Evolutionary conservation across 2,797 vertebrate species (phyloP), one percentile per base, ranked within the genome.

Genomic region (Parauchenoglanis punctatus): DNA sequence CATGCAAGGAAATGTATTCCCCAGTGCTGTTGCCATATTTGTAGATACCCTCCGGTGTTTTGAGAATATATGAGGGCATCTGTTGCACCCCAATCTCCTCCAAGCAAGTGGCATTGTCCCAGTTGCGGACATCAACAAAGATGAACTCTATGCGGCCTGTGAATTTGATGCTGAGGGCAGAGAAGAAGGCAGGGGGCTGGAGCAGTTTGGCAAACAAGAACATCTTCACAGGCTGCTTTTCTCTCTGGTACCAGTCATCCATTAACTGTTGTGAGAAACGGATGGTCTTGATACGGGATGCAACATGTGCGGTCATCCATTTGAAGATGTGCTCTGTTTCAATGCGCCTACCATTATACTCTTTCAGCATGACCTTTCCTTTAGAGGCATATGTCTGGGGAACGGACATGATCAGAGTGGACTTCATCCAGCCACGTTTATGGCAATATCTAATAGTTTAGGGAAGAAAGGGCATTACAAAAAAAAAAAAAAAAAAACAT

Each of bases 61-160:
- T 97, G 83, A 99, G 97, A 86, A 99, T 96, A 89, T 99, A 99
- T 0, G 98, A 98, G 0, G 98, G 98, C 76, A 95, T 97, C 86
- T 95, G 97, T n/a, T 94, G 93, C 87, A 99, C 88, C 18, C 97
- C 98, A 0, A 99, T 97, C 89, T 98, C 97, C 28, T 94, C 92
- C 88, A 98, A 95, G 86, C 94, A 96, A 91, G 96, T 98, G 85
- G 94, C 94, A 85, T 98, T 97, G 93, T 96, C 95, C 98, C 98
- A 99, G 87, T 95, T 95, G 83, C 96, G 97, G 46, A 98, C 93
- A 0, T 99, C 98, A 54, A 99, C 98, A 81, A 99, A 99, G 93
- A 99, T 98, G 93, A 99, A 99, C 89, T 99, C 97, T 1, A 99
- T 98, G 92, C 98, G 97, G n/a, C 98, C 98, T 0, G 98, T 99